phyloP scores from a whole-genome alignment of 2,113 vertebrate species.

The Chloropsis hardwickii region DNA sequence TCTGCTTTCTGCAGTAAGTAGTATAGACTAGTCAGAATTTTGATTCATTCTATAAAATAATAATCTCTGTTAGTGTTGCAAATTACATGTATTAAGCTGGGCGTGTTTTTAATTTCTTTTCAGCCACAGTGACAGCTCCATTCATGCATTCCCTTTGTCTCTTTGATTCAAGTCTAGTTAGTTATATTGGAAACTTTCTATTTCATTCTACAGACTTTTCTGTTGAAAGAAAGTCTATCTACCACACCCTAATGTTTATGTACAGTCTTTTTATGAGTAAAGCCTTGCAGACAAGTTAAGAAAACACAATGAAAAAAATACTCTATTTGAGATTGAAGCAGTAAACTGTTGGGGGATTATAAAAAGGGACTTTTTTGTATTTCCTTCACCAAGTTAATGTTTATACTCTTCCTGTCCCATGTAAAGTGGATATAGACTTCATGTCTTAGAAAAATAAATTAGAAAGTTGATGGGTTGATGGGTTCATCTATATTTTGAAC shows the following conservation, averaged over 20 bases:
- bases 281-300: background rate
- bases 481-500: background rate
- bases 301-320: background rate
- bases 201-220: background rate
- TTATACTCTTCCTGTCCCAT: background rate
- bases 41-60: background rate
- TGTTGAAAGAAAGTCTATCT: background rate
- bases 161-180: background rate
- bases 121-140: background rate
- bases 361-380: background rate
- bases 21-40: background rate
- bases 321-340: background rate
- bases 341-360: background rate
- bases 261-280: background rate
- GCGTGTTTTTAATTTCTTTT: background rate
- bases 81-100: background rate
- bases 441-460: background rate
- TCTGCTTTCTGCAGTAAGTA: background rate
- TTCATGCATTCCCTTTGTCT: background rate
- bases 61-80: background rate
- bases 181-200: background rate
- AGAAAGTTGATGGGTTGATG: background rate
- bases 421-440: background rate
- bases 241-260: background rate
- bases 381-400: background rate